Percentiles rank a stretch among this genome's conserved stretches.
phyloP scores from a whole-genome alignment of 1,140 invertebrate genomes.

The Sogatella furcifera region DNA sequence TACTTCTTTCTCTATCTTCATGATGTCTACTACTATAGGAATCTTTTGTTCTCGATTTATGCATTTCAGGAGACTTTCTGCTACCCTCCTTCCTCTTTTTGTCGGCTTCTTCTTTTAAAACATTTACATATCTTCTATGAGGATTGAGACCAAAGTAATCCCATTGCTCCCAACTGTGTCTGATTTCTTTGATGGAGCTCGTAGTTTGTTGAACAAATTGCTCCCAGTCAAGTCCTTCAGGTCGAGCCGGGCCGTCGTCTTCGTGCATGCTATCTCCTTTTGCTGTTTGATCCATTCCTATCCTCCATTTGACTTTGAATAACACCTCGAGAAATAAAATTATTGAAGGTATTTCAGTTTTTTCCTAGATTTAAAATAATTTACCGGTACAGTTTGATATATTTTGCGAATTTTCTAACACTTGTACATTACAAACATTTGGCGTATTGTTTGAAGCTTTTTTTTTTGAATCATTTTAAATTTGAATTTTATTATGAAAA shows the following conservation, averaged over 20 bases:
- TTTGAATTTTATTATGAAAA: too few relatives aligned
- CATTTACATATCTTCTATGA: background rate
- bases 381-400: too few relatives aligned
- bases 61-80: background rate
- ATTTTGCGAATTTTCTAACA: too few relatives aligned
- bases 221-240: background rate
- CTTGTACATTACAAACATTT: too few relatives aligned
- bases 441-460: too few relatives aligned
- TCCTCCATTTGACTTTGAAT: conserved; percentile 1
- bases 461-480: too few relatives aligned
- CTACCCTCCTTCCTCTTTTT: background rate
- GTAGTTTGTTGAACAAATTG: background rate
- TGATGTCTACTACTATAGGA: too few relatives aligned
- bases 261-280: background rate
- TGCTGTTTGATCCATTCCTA: background rate
- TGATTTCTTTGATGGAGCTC: background rate
- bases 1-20: too few relatives aligned
- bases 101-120: background rate
- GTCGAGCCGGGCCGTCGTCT: background rate
- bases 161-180: background rate
- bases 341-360: too few relatives aligned
- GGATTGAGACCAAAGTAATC: background rate
- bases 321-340: background rate
- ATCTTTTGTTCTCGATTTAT: too few relatives aligned
- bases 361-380: too few relatives aligned